These are phyloP conservation scores for Amblyraja radiata DNA, from an alignment of 2,797 vertebrate genomes.

Conservation along the genomic window DNA sequence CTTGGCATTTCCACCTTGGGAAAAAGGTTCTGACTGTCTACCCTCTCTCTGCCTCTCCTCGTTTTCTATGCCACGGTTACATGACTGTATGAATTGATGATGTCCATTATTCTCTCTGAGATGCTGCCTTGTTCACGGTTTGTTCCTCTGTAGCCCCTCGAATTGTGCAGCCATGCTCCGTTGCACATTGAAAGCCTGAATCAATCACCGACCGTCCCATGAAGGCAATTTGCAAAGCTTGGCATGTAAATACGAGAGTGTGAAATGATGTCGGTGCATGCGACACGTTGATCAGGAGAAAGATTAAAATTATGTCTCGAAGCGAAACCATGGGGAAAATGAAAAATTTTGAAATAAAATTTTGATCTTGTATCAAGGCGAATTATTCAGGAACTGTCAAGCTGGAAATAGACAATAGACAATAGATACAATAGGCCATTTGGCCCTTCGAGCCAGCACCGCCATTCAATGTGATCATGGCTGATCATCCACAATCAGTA, in stretches of 20 bases:
- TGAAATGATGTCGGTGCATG: background rate
- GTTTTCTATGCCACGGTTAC: too few species aligned
- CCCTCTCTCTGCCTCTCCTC: too few species aligned
- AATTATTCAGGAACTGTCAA: background rate
- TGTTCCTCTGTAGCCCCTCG: background rate
- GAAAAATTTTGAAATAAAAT: background rate
- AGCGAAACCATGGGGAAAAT: background rate
- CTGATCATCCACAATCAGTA: too few species aligned
- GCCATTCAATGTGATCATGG: too few species aligned
- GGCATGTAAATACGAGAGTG: background rate
- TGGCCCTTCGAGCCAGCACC: too few species aligned
- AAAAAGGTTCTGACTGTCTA: too few species aligned
- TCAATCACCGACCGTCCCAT: background rate
- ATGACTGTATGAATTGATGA: background rate
- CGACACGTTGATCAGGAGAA: background rate
- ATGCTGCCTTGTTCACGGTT: background rate
- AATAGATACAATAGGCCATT: too few species aligned
- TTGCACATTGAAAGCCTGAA: constrained; percentile 9
- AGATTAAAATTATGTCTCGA: background rate
- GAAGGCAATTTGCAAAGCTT: background rate
- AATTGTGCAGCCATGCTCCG: background rate
- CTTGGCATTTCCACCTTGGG: too few species aligned
- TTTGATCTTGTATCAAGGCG: background rate
- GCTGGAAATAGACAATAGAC: too few species aligned
- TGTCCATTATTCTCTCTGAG: constrained; percentile 1